phyloP scores from a whole-genome alignment of 2,888 invertebrate genomes.

The Ochropleura leucogaster region DNA sequence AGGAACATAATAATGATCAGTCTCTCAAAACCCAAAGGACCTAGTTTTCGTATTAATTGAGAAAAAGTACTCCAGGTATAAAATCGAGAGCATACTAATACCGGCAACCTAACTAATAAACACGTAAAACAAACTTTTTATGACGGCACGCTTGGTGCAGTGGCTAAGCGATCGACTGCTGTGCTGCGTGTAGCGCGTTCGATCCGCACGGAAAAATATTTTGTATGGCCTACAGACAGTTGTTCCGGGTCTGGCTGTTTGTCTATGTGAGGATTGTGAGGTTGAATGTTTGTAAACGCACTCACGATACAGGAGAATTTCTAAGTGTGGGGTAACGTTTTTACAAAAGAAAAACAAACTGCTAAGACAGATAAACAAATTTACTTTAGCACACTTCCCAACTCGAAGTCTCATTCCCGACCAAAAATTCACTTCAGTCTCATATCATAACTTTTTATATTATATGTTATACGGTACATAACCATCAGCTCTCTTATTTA shows the following conservation, averaged over 20 bases:
- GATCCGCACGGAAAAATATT: too few relatives aligned
- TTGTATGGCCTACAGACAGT: too few relatives aligned
- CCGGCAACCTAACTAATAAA: background rate
- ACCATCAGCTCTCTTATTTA: slow-evolving; percentile 39
- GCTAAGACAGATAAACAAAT: background rate
- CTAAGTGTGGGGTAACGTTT: too few relatives aligned
- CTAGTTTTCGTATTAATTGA: background rate
- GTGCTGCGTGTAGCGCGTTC: too few relatives aligned
- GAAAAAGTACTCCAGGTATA: too few relatives aligned
- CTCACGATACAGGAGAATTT: too few relatives aligned
- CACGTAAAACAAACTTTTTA: background rate
- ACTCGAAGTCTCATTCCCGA: background rate
- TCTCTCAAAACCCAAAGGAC: background rate
- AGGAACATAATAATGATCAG: background rate
- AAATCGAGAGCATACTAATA: background rate
- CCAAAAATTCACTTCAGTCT: slow-evolving; percentile 36
- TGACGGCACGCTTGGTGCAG: too few relatives aligned
- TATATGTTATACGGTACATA: slow-evolving; percentile 24
- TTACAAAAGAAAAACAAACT: background rate
- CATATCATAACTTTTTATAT: slow-evolving; percentile 44
- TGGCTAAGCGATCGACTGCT: too few relatives aligned
- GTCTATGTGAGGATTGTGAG: too few relatives aligned
- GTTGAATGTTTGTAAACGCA: too few relatives aligned
- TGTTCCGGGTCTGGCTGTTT: too few relatives aligned
- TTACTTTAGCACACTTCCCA: slow-evolving; percentile 15